Evolutionary conservation across 2,888 invertebrate species (phyloP), one percentile per base, ranked within the genome.

Genomic region (Euclidia mi): DNA sequence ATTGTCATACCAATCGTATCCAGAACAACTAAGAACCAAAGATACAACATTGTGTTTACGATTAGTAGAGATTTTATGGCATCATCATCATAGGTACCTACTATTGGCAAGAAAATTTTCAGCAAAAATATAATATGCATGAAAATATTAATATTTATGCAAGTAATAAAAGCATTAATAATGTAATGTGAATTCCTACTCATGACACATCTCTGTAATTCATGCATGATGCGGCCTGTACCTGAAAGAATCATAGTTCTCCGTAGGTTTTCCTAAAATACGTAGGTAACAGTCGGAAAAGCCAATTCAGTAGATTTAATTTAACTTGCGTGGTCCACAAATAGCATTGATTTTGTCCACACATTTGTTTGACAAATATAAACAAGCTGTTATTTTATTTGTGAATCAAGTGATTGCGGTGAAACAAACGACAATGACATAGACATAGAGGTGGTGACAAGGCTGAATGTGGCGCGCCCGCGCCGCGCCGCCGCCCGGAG

Each of bases 351-450:
- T n/a, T n/a, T n/a, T 25, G 20, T 35, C 35, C 15, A 35, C 29
- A 38, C 1, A 12, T 4, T 25, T 10, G 17, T 31, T 14, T 40
- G 18, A 20, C 12, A 45, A 35, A 44, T n/a, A 20, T 45, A 47
- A 56, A 64, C 47, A 49, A 48, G 41, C 31, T 45, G 35, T 60
- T 71, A 65, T 65, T 76, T 71, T 71, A 66, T 75, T 75, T 71
- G 56, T 57, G 64, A 71, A 74, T 70, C 67, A 70, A 77, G 60
- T 58, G 48, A 65, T 75, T 78, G 64, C 61, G 71, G 67, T 66
- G 74, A 78, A 81, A 78, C 75, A 78, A 82, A 81, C 71, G 82
- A 79, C 85, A 85, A 78, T 87, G 87, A 81, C 90, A 88, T 78
- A 85, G 84, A 86, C 86, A 84, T 79, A 81, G 75, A 61, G 50